These are phyloP conservation scores for Tuberolachnus salignus DNA, from an alignment of 2,888 invertebrate genomes.

Conservation along the genomic window DNA sequence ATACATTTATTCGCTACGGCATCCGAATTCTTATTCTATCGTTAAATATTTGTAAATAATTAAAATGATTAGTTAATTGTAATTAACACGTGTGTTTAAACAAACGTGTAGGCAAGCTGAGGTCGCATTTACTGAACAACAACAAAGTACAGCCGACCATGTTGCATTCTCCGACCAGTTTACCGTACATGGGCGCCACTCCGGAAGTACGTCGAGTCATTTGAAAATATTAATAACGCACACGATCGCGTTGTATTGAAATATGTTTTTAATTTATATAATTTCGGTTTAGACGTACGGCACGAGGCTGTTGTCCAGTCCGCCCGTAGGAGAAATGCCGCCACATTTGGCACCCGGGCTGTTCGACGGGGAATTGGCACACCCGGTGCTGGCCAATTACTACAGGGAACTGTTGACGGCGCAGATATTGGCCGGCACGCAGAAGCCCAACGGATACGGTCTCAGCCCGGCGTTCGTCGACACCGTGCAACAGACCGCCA, in stretches of 20 bases:
- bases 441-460: constrained; percentile 24
- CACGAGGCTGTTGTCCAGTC: constrained; percentile 57
- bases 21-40: too few species aligned
- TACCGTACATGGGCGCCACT: constrained; percentile 31
- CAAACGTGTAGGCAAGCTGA: constrained; percentile 27
- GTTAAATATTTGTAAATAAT: too few species aligned
- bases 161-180: constrained; percentile 46
- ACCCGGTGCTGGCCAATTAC: constrained; percentile 40
- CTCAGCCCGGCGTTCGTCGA: constrained; percentile 23
- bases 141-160: constrained; percentile 23
- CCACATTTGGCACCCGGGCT: constrained; percentile 52
- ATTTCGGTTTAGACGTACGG: constrained; percentile 27
- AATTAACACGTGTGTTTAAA: too few species aligned
- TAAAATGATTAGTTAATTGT: too few species aligned
- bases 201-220: constrained; percentile 26
- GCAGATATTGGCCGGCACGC: constrained; percentile 45
- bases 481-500: constrained; percentile 14
- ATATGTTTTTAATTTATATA: too few species aligned
- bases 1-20: too few species aligned
- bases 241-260: background rate
- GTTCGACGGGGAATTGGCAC: constrained; percentile 40
- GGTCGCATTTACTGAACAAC: constrained; percentile 28
- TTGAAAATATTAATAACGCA: background rate
- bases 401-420: constrained; percentile 48
- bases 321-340: constrained; percentile 60